Evolutionary conservation across 1,140 invertebrate genomes (phyloP).

Genomic region (Ooceraea biroi): DNA sequence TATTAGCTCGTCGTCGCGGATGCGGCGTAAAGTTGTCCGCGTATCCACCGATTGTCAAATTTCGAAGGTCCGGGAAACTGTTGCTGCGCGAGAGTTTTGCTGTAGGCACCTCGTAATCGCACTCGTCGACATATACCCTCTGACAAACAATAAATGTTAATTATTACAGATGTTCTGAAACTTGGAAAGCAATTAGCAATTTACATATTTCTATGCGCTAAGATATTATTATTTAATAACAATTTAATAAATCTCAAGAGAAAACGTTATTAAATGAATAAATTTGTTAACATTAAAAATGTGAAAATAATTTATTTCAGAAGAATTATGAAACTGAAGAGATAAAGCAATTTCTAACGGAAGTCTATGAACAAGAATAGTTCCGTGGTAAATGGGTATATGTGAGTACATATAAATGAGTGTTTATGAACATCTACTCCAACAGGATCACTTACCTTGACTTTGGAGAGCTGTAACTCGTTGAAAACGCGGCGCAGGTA

Average conservation of each 20-base stretch:
- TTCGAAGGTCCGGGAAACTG: slow-evolving; percentile 83
- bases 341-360: not conserved
- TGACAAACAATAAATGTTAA: slow-evolving; percentile 57
- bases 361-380: not conserved
- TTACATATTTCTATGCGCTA: not conserved
- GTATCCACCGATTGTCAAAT: slow-evolving; percentile 78
- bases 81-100: slow-evolving; percentile 81
- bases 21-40: slow-evolving; percentile 73
- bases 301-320: not conserved
- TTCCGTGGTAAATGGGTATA: not conserved
- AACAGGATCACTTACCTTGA: slow-evolving; percentile 88
- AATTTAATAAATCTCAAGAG: not conserved
- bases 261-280: not conserved
- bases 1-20: slow-evolving; percentile 84
- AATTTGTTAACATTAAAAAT: not conserved
- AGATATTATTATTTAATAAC: not conserved
- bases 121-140: slow-evolving; percentile 84
- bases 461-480: slow-evolving; percentile 92
- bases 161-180: not conserved
- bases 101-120: slow-evolving; percentile 79
- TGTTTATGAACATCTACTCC: not conserved
- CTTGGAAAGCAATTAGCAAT: not conserved
- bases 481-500: slow-evolving; percentile 91
- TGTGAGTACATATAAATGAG: not conserved
- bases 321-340: not conserved